These are phyloP conservation scores for Neelides folsomi DNA, from an alignment of 2,888 invertebrate genomes.

Conservation along the genomic window DNA sequence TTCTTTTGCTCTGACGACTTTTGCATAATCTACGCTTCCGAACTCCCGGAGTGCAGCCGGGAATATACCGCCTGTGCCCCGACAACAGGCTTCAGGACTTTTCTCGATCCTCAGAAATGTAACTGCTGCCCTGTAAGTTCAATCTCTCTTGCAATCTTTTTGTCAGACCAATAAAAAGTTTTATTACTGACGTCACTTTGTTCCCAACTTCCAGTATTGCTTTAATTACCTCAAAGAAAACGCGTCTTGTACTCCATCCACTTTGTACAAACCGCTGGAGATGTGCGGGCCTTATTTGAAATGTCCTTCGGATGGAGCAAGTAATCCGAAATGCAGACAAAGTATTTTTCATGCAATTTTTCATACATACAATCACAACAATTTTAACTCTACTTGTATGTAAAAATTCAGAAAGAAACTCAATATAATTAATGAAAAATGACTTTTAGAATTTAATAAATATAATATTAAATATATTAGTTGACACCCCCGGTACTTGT, in stretches of 20 bases:
- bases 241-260: slow-evolving; percentile 11
- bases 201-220: slow-evolving; percentile 13
- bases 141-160: too few species aligned
- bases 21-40: slow-evolving; percentile 10
- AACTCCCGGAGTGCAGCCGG: slow-evolving; percentile 11
- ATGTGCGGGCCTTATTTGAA: slow-evolving; percentile 29
- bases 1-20: slow-evolving; percentile 16
- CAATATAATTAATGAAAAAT: too few species aligned
- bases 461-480: neutral
- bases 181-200: too few species aligned
- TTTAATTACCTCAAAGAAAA: slow-evolving; percentile 26
- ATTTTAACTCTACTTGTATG: too few species aligned
- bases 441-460: neutral
- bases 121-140: slow-evolving; percentile 23
- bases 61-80: slow-evolving; percentile 16
- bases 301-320: slow-evolving; percentile 9
- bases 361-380: too few species aligned
- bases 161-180: too few species aligned
- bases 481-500: slow-evolving; percentile 33
- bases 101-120: slow-evolving; percentile 23
- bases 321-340: slow-evolving; percentile 13
- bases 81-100: slow-evolving; percentile 20
- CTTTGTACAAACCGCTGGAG: slow-evolving; percentile 12
- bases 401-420: too few species aligned
- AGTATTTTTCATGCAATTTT: slow-evolving; percentile 10